Base-by-base conservation (phyloP, 1,140 invertebrate genomes). In the Dreissena rostriformis region DNA sequence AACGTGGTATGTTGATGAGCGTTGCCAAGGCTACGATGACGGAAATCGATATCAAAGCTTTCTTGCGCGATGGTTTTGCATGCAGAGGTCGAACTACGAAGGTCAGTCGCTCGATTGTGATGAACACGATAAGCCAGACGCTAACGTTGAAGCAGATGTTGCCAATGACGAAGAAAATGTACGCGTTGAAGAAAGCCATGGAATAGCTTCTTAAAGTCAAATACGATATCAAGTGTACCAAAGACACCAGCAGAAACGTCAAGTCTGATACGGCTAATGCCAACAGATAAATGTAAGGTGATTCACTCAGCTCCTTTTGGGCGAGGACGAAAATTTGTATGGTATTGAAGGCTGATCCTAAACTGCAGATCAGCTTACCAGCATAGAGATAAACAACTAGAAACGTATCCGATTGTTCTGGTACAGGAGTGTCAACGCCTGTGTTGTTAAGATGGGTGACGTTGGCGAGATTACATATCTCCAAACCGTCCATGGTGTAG, bases 121-220 rank as follows among this genome's bases (percentile, higher is more conserved):
- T 17, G 17, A n/a, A 22, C 6, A 79, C 77, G 26, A 79, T 53
- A 7, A 79, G n/a, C 77, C 77, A 79, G 11, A 79, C 77, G 26
- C 77, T 79, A 19, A 51, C 19, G 24, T 79, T 79, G 14, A 79
- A 79, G 52, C 24, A 79, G 29, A 79, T 71, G 55, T 79, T 79
- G 19, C 65, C 77, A 15, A 55, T 24, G 10, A 28, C 51, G 29
- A 57, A 70, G 77, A 79, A 79, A n/a, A 79, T 70, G n/a, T 79
- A 79, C 19, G 70, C 53, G 28, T 79, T 66, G 49, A 68, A 79
- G 24, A 70, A 79, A 8, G 77, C 52, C 49, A 68, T 70, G 10
- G 22, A 7, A 39, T 55, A 68, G 12, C 63, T 70, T 39, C 4
- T 12, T 10, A 15, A 12, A 28, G 0, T 51, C 1, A 24, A 17